Conservation (phyloP, 37 sponge, comb jelly and placozoan genomes). For the Halichondria panicea region DNA sequence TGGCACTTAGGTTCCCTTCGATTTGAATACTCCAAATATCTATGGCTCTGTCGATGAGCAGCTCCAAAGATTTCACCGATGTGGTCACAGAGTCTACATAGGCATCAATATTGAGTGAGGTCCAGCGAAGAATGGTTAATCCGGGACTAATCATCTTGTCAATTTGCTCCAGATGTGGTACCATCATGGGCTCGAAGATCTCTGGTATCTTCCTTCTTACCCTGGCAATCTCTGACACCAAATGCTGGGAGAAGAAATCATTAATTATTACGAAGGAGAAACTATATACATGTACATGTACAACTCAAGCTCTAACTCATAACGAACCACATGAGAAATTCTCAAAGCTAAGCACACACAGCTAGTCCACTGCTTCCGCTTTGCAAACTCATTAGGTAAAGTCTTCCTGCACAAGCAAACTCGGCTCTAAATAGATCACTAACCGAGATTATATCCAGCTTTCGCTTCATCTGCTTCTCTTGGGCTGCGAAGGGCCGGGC, state of each 20-base stretch:
- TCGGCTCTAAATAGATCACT: no score
- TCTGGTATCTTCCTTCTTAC: slow-evolving; percentile 67
- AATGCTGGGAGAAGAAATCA: slow-evolving; percentile 59
- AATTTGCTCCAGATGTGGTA: slow-evolving; percentile 75
- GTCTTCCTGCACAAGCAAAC: no score
- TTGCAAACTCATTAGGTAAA: no score
- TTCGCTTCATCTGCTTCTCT: slow-evolving; percentile 51
- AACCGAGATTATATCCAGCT: slow-evolving; percentile 56
- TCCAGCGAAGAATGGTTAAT: slow-evolving; percentile 84
- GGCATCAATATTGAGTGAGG: slow-evolving; percentile 73
- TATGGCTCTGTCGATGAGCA: slow-evolving; percentile 63
- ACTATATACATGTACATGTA: no score
- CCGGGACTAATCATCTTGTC: slow-evolving; percentile 90
- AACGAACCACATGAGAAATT: no score
- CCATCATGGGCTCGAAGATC: slow-evolving; percentile 73
- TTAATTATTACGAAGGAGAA: no score
- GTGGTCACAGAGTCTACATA: slow-evolving; percentile 59
- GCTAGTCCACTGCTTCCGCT: no score
- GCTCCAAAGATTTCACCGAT: slow-evolving; percentile 72
- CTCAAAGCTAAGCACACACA: no score
- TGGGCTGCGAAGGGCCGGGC: slow-evolving; percentile 52
- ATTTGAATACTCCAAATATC: slow-evolving; percentile 76
- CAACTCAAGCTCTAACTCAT: no score
- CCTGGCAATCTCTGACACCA: slow-evolving; percentile 67
- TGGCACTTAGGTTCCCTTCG: slow-evolving; percentile 50